Evolutionary conservation across 2,888 invertebrate genomes (phyloP).

Genomic region (Melanostoma scalare): DNA sequence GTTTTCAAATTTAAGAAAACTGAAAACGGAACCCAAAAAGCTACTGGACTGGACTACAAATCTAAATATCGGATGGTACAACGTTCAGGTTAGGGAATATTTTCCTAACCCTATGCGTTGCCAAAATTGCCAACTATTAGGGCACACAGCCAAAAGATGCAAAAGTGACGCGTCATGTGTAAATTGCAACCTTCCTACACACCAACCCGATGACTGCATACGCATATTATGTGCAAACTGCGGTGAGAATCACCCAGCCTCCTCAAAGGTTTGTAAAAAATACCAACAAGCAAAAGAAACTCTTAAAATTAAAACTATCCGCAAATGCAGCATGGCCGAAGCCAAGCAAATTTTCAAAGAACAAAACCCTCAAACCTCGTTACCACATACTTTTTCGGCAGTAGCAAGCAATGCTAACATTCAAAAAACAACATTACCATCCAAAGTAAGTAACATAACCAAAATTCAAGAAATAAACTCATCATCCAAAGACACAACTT

Average conservation of each 20-base stretch:
- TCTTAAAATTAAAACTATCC: constrained; percentile 6
- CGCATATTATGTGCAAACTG: neutral
- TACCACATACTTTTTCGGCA: no score
- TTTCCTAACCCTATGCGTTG: neutral
- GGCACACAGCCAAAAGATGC: neutral
- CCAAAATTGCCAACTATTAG: neutral
- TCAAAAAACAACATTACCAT: no score
- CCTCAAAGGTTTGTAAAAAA: neutral
- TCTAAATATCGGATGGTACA: neutral
- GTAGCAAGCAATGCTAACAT: no score
- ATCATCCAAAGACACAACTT: no score
- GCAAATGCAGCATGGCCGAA: constrained; percentile 1
- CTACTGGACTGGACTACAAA: neutral
- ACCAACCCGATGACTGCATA: neutral
- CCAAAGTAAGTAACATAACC: no score
- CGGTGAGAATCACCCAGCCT: constrained; percentile 2
- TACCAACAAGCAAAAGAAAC: constrained; percentile 16
- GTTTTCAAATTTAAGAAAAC: no score
- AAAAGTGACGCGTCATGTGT: no score
- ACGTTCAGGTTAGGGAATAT: neutral
- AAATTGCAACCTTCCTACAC: neutral
- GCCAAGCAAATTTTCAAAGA: neutral
- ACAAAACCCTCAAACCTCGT: no score
- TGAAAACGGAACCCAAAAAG: no score
- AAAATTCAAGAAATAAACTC: no score